Evolutionary conservation across 1,140 invertebrate species (phyloP).

Genomic region (Drosophila elegans): DNA sequence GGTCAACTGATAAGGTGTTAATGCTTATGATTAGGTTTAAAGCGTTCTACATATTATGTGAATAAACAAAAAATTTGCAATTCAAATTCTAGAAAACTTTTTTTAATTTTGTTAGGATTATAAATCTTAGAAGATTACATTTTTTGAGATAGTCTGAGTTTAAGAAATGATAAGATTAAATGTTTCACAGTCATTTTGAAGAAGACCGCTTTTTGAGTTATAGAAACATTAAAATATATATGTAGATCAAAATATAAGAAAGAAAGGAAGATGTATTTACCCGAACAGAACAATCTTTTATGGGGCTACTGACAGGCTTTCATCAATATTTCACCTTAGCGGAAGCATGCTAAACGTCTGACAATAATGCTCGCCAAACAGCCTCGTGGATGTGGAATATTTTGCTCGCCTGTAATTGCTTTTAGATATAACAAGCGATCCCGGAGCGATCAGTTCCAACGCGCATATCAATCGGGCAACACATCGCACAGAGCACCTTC

Average conservation of each 20-base stretch:
- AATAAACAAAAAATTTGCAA: neutral
- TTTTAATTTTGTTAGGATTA: too few species aligned
- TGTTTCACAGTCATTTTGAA: too few species aligned
- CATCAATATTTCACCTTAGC: constrained; percentile 39
- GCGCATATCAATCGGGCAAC: constrained; percentile 37
- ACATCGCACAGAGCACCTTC: constrained; percentile 4
- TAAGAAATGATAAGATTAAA: too few species aligned
- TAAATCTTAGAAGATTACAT: too few species aligned
- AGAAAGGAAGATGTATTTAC: neutral
- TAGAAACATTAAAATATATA: neutral
- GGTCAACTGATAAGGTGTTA: neutral
- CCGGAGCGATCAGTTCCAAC: constrained; percentile 38
- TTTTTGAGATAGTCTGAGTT: too few species aligned
- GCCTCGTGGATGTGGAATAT: constrained; percentile 54
- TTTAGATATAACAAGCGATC: constrained; percentile 28
- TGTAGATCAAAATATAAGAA: neutral
- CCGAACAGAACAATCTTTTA: neutral
- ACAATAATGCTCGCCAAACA: constrained; percentile 26
- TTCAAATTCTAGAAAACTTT: neutral
- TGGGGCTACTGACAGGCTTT: constrained; percentile 21
- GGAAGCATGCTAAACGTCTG: constrained; percentile 38
- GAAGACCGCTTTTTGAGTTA: neutral
- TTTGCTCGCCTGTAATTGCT: constrained; percentile 34
- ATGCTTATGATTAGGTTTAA: neutral
- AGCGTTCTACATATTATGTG: neutral